A percentile compares a stretch with the other conserved stretches of the same genome.
These are phyloP conservation scores for Alcedo quadribrachys DNA, from an alignment of 2,797 vertebrate genomes.

Conservation along the genomic window DNA sequence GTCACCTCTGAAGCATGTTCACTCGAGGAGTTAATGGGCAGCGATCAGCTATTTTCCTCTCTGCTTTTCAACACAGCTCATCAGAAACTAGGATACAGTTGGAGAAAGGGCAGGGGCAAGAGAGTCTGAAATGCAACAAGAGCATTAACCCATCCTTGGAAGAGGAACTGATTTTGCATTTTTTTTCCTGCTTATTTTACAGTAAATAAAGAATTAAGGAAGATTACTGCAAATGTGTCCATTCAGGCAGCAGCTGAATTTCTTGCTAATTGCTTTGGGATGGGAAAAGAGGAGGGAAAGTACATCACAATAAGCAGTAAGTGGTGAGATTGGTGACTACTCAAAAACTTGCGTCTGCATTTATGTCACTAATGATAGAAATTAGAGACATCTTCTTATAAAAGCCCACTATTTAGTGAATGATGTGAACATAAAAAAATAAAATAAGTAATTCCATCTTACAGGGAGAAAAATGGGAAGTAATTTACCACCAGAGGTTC, in stretches of 20 bases:
- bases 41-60: not conserved
- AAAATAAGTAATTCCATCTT: not conserved
- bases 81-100: not conserved
- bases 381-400: not conserved
- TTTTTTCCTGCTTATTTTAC: not conserved
- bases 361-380: not conserved
- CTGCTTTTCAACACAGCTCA: not conserved
- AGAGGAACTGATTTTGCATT: slow-evolving; percentile 4
- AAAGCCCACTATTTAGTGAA: not conserved
- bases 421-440: not conserved
- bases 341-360: not conserved
- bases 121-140: not conserved
- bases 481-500: not conserved
- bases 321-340: not conserved
- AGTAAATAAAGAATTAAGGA: slow-evolving; percentile 48
- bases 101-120: not conserved
- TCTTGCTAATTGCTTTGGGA: slow-evolving; percentile 6
- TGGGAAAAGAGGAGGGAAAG: not conserved
- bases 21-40: not conserved
- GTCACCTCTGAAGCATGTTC: not conserved
- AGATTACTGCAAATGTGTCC: slow-evolving; percentile 48
- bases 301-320: slow-evolving; percentile 1
- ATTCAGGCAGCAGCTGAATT: slow-evolving; percentile 56
- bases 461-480: not conserved
- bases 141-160: not conserved